Percentiles rank a stretch among this genome's conserved stretches.
Conservation (phyloP, 2,113 vertebrate species). For the Colinus virginianus region DNA sequence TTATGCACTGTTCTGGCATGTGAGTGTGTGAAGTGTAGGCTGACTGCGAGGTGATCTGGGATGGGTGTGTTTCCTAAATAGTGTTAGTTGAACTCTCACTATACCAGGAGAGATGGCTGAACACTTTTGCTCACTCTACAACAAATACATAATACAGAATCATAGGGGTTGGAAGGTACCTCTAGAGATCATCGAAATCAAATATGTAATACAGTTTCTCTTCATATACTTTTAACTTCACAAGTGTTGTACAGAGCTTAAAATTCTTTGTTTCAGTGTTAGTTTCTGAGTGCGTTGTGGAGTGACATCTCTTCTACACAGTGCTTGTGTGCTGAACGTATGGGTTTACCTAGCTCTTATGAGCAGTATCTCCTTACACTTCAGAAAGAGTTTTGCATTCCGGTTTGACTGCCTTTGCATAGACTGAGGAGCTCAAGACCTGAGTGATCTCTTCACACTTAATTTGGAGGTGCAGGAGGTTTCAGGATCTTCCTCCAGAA, state of each 20-base stretch:
- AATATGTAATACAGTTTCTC: neutral
- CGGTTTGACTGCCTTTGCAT: neutral
- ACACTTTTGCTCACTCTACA: neutral
- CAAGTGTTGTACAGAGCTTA: rapidly evolving
- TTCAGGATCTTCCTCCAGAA: neutral
- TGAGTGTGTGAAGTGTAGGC: neutral
- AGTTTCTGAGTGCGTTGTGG: neutral
- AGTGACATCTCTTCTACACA: neutral
- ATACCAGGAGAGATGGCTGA: neutral
- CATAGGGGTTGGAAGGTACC: too few relatives aligned
- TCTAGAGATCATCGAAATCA: neutral
- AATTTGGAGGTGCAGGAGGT: neutral
- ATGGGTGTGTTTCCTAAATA: neutral
- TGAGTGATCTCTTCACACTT: neutral
- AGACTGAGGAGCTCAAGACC: neutral
- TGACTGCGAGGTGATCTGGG: neutral
- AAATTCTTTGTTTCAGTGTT: neutral
- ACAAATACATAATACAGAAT: neutral
- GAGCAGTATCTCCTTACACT: neutral
- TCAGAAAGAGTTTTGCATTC: rapidly evolving
- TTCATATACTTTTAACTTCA: neutral
- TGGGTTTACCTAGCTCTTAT: neutral
- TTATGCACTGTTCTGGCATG: neutral
- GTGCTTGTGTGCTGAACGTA: neutral
- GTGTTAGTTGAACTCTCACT: neutral